Base-by-base conservation (phyloP, 2,113 vertebrate species). In the Mixornis gularis region DNA sequence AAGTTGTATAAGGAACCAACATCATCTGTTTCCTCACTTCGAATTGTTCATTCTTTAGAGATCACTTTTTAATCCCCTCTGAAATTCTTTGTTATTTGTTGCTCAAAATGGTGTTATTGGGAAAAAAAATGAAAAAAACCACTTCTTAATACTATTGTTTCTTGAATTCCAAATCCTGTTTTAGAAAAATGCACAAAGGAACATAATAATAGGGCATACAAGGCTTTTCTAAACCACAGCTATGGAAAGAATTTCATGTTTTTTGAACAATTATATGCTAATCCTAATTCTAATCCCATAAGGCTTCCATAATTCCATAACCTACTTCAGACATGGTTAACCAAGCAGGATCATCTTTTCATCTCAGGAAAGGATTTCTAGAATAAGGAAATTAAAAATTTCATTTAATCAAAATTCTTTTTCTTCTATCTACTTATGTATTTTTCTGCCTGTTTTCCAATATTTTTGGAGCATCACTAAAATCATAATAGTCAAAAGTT, bases 201-300 rank as follows among this genome's bases (percentile, higher is more conserved):
- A 41, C n/a, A 76, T 4, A 70, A 43, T 72, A 72, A 65, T 24
- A 94, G 21, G 25, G 10, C 32, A 62, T 48, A 62, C 29, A 82
- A 66, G 32, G 17, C n/a, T 92, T 89, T 94, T 91, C 77, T 87
- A 90, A 95, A 77, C 32, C 68, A 71, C 32, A 82, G 21, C 52
- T 59, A 79, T 68, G 38, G 63, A 87, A 95, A 85, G 36, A 26
- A 89, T 95, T 93, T 93, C 12, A 90, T 69, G 68, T n/a, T 82
- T 80, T 92, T 84, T 51, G 41, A 94, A 79, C 41, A 87, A 68
- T 92, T 82, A 34, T 79, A 82, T 89, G 73, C 21, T 95, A 95
- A 94, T 93, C 60, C 53, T 76, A 85, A 79, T 92, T 95, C 74
- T 94, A 94, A 93, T 91, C 34, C 52, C 85, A 53, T 87, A 77